Evolutionary conservation across 2,888 invertebrate genomes (phyloP), one percentile per base, ranked within the genome.

Genomic region (Eupithecia insigniata): DNA sequence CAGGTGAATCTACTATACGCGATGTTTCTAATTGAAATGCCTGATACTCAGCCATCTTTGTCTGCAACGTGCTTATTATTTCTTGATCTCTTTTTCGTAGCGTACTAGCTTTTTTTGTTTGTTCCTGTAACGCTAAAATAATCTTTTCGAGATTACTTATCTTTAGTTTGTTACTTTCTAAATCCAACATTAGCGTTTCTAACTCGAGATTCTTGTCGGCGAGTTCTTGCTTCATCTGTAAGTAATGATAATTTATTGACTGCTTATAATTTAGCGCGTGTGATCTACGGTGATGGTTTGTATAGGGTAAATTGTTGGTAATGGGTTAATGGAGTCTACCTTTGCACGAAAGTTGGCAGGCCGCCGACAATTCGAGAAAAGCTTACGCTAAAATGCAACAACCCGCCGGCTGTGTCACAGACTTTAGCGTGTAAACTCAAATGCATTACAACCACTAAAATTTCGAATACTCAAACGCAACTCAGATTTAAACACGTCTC

Each of bases 111-210:
- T 90, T 89, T 32, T 82, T 83, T 39, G 82, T 81, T 83, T 91
- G 88, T 46, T 91, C 89, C 85, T 94, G 91, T 78, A 93, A 82
- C 8, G 90, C 86, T 60, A 92, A 81, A 71, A 94, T 87, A 16
- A 93, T 91, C 82, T 90, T 90, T 72, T 94, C 92, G 72, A 93
- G 78, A 79, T 93, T 87, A 28, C 81, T 81, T 72, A 89, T 87
- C 82, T 89, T 87, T 70, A 87, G 82, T 77, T 90, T 90, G 68
- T 87, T 82, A 43, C 84, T 84, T 78, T 89, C 86, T 32, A 90
- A 73, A 58, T 86, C 87, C 43, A 78, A 76, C 2, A 86, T 68
- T 39, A 93, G 86, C 10, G 87, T 81, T 64, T 90, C 81, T 32
- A 93, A 89, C 84, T 93, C 90, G n/a, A 80, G 74, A 79, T 89